Conservation (phyloP, 2,888 invertebrate genomes). For the Sminthurides aquaticus region DNA sequence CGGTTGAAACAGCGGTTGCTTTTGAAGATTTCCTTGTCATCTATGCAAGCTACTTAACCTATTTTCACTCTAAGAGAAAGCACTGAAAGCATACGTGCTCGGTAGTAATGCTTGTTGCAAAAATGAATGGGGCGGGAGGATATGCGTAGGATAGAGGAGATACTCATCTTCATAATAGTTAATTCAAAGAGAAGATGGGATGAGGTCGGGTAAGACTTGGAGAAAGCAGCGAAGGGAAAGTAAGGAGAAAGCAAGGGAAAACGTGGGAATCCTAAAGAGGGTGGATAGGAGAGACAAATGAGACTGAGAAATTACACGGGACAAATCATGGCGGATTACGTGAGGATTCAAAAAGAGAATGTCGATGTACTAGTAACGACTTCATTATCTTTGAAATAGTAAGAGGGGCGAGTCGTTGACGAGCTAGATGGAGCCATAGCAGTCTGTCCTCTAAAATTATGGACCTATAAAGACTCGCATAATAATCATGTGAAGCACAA, state of each 20-base stretch:
- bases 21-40: too few relatives aligned
- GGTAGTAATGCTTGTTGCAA: too few relatives aligned
- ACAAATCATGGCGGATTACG: slow-evolving; percentile 25
- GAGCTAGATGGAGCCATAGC: slow-evolving; percentile 2
- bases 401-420: background rate
- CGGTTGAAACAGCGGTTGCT: too few relatives aligned
- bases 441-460: slow-evolving; percentile 23
- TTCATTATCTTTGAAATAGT: slow-evolving; percentile 26
- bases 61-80: too few relatives aligned
- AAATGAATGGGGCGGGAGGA: background rate
- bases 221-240: background rate
- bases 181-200: background rate
- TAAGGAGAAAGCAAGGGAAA: background rate
- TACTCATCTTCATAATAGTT: background rate
- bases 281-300: background rate
- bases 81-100: too few relatives aligned
- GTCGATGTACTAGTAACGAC: slow-evolving; percentile 30
- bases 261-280: too few relatives aligned
- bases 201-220: background rate
- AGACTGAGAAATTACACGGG: slow-evolving; percentile 14
- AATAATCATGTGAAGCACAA: slow-evolving; percentile 26
- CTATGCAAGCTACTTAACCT: too few relatives aligned
- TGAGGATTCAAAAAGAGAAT: slow-evolving; percentile 23
- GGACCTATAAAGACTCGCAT: slow-evolving; percentile 25
- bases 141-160: background rate